Conservation (phyloP, 2,888 invertebrate species). For the Allacma fusca region DNA sequence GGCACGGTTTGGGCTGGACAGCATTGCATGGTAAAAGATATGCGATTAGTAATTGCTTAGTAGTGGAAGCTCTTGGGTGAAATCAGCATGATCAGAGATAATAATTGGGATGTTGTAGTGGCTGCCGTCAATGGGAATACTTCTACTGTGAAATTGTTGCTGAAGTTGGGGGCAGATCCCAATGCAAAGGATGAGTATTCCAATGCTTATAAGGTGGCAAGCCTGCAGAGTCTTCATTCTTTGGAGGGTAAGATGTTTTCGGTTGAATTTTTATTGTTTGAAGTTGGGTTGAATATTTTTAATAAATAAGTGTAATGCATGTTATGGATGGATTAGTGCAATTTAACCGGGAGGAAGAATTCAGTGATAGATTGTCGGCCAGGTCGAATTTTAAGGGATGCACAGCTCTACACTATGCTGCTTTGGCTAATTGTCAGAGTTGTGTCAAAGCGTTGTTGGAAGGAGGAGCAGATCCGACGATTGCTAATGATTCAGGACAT, state of each 20-base stretch:
- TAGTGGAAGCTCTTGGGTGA: neutral
- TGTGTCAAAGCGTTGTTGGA: constrained; percentile 74
- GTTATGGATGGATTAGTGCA: constrained; percentile 62
- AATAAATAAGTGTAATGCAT: too few species aligned
- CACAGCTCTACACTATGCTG: constrained; percentile 89
- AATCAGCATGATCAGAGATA: neutral
- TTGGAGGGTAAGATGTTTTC: constrained; percentile 70
- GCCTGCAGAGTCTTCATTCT: constrained; percentile 74
- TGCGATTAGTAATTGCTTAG: neutral
- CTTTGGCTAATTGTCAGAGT: constrained; percentile 74
- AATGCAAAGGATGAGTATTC: constrained; percentile 79
- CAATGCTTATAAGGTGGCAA: constrained; percentile 74
- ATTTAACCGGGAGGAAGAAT: constrained; percentile 79
- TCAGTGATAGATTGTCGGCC: constrained; percentile 71
- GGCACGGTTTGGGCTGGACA: constrained; percentile 86
- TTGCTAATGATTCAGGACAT: constrained; percentile 81
- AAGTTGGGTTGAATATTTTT: too few species aligned
- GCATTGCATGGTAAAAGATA: constrained; percentile 85
- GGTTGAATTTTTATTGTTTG: neutral
- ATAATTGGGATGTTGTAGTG: constrained; percentile 66
- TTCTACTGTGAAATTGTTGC: constrained; percentile 70
- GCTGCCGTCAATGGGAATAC: constrained; percentile 81
- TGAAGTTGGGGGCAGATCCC: constrained; percentile 80
- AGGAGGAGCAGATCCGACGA: constrained; percentile 74
- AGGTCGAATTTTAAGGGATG: constrained; percentile 83